Evolutionary conservation across 2,797 vertebrate species (phyloP).

Genomic region (Ptychadena robeensis): DNA sequence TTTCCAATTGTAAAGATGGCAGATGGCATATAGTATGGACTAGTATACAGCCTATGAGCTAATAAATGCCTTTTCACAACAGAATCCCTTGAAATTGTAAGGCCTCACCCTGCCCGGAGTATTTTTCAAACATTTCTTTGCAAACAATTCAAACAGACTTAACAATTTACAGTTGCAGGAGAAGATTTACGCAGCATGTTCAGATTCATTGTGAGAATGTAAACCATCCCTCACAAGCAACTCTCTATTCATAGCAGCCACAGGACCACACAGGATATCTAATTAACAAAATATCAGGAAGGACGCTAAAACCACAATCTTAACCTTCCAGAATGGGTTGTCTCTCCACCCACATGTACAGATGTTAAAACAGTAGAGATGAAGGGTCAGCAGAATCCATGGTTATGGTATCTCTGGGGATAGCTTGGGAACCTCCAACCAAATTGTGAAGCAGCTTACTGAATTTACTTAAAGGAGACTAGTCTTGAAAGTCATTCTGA

Average conservation of each 20-base stretch:
- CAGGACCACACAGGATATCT: constrained; percentile 52
- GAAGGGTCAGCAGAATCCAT: constrained; percentile 27
- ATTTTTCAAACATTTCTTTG: background rate
- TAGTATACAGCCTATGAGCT: background rate
- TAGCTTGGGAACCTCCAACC: constrained; percentile 14
- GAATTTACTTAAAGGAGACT: background rate
- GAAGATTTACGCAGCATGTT: background rate
- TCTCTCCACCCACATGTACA: constrained; percentile 47
- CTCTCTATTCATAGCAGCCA: constrained; percentile 9
- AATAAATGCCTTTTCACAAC: background rate
- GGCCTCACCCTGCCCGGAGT: background rate
- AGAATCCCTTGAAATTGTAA: background rate
- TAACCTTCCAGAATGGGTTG: constrained; percentile 49
- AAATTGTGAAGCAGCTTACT: constrained; percentile 4
- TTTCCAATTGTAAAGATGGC: too few relatives aligned
- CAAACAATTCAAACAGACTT: constrained; percentile 1
- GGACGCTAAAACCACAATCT: constrained; percentile 40
- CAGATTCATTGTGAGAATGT: constrained; percentile 21
- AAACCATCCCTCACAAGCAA: constrained; percentile 24
- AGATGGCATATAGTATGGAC: too few relatives aligned
- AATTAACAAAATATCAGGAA: constrained; percentile 55
- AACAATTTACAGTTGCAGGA: background rate
- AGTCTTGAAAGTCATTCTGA: background rate
- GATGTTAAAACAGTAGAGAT: constrained; percentile 52
- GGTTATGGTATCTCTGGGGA: constrained; percentile 23